Evolutionary conservation across 2,888 invertebrate genomes (phyloP).

Genomic region (Pyrocoelia pectoralis): DNA sequence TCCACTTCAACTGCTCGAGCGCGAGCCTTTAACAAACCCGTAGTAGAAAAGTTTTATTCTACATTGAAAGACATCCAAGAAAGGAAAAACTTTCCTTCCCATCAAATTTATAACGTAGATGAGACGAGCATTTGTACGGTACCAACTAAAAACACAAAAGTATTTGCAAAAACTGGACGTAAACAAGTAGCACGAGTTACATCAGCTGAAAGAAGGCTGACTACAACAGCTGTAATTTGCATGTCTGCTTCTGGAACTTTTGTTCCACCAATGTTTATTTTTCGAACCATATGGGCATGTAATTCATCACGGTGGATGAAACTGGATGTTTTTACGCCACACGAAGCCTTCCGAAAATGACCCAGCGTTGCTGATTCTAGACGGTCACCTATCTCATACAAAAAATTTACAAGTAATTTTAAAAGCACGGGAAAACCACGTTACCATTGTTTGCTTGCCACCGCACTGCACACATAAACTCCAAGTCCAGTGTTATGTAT

Average conservation of each 20-base stretch:
- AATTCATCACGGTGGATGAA: too few species aligned
- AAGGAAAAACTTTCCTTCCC: not conserved
- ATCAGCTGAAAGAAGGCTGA: not conserved
- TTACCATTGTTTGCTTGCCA: not conserved
- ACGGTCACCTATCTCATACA: too few species aligned
- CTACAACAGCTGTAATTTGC: not conserved
- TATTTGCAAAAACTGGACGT: not conserved
- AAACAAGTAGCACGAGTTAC: not conserved
- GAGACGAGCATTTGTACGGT: not conserved
- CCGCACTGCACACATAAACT: conserved; percentile 1
- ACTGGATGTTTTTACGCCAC: too few species aligned
- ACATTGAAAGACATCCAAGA: not conserved
- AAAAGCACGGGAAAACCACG: not conserved
- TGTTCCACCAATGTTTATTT: conserved; percentile 3
- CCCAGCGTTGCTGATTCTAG: too few species aligned
- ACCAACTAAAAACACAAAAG: too few species aligned
- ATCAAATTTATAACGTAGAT: not conserved
- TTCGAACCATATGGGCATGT: not conserved
- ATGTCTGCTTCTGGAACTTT: not conserved
- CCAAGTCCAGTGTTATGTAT: not conserved
- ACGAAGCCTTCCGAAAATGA: too few species aligned
- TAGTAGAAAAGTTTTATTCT: conserved; percentile 2
- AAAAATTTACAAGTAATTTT: not conserved
- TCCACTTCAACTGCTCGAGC: conserved; percentile 4
- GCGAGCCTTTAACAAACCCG: not conserved